These are phyloP conservation scores for Heptranchias perlo DNA, from an alignment of 2,113 vertebrate genomes.

Conservation along the genomic window DNA sequence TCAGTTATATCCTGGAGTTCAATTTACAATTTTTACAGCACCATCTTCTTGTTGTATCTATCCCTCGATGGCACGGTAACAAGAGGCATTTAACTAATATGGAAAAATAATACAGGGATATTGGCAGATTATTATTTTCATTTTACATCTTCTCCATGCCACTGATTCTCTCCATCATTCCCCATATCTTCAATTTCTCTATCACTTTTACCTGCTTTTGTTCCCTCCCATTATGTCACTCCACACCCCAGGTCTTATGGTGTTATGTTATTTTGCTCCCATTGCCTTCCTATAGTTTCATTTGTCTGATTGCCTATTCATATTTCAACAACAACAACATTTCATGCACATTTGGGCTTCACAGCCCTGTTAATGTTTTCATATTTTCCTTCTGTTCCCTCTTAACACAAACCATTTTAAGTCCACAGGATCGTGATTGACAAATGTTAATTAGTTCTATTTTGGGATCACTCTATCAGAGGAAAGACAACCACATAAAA, in stretches of 20 bases:
- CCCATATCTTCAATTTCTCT: background rate
- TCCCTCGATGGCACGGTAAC: background rate
- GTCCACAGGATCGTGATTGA: background rate
- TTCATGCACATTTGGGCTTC: background rate
- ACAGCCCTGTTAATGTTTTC: background rate
- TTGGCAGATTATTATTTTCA: background rate
- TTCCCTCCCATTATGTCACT: background rate
- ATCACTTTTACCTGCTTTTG: background rate
- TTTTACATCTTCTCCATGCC: background rate
- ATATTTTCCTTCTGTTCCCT: background rate
- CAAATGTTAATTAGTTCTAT: background rate
- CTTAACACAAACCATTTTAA: background rate
- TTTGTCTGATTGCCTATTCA: background rate
- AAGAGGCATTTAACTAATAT: background rate
- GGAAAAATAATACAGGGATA: background rate
- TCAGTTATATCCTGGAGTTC: background rate
- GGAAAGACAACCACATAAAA: background rate
- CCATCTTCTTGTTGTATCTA: background rate
- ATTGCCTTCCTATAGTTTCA: background rate
- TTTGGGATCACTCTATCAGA: background rate
- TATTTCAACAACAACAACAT: no score
- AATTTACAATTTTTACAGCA: background rate
- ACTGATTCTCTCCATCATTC: background rate
- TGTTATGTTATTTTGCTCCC: background rate
- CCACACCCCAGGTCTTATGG: background rate